These are phyloP conservation scores for Latheticus oryzae DNA, from an alignment of 2,888 invertebrate species.

Conservation along the genomic window DNA sequence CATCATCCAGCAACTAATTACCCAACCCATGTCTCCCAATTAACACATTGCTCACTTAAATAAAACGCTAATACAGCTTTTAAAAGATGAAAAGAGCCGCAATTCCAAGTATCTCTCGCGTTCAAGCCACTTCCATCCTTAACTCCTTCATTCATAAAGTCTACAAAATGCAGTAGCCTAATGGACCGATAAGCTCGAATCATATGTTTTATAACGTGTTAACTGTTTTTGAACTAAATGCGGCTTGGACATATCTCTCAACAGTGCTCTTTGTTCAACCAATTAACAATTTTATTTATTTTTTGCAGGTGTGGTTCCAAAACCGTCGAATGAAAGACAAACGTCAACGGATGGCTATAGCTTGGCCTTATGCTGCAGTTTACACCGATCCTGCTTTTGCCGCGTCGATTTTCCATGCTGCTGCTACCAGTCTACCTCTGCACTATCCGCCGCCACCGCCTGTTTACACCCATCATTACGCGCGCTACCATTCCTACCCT, in stretches of 20 bases:
- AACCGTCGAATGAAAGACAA: constrained; percentile 98
- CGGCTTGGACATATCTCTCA: too few relatives aligned
- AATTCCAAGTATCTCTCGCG: constrained; percentile 47
- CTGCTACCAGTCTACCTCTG: constrained; percentile 74
- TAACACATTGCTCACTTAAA: constrained; percentile 61
- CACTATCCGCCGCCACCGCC: constrained; percentile 70
- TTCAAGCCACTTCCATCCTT: constrained; percentile 53
- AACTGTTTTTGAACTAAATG: constrained; percentile 61
- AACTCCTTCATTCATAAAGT: constrained; percentile 40
- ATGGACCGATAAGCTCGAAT: constrained; percentile 64
- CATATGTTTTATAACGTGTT: constrained; percentile 64
- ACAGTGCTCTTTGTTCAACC: constrained; percentile 19
- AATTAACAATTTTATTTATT: constrained; percentile 30
- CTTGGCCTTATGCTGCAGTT: constrained; percentile 95
- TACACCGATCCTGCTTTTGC: constrained; percentile 95
- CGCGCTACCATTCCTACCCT: constrained; percentile 67
- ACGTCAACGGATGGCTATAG: constrained; percentile 91
- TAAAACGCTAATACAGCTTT: constrained; percentile 63
- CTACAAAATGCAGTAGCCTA: constrained; percentile 55
- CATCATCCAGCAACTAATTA: constrained; percentile 46
- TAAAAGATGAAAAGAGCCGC: constrained; percentile 53
- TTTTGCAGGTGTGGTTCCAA: constrained; percentile 94
- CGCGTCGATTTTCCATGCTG: constrained; percentile 91
- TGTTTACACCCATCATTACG: constrained; percentile 70
- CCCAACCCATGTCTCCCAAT: constrained; percentile 55